Evolutionary conservation across 2,888 invertebrate species (phyloP).

Genomic region (Pyralis farinalis): DNA sequence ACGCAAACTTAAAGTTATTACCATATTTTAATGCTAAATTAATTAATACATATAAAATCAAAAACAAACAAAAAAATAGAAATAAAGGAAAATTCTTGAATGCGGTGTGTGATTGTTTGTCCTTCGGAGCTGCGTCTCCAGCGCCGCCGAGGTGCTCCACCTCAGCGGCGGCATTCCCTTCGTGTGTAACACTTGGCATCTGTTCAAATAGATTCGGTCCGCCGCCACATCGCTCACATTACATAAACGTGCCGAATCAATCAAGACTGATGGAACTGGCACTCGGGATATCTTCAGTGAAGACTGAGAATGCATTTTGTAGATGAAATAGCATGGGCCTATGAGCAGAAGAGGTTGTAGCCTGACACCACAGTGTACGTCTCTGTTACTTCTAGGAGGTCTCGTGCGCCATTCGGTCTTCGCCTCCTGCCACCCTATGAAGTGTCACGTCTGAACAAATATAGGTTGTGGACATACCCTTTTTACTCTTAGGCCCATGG

Average conservation of each 20-base stretch:
- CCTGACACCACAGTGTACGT: no score
- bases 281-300: conserved; percentile 50
- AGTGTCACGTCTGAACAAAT: no score
- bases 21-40: conserved; percentile 81
- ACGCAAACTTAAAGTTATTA: conserved; percentile 75
- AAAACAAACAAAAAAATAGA: conserved; percentile 70
- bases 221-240: conserved; percentile 13
- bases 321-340: conserved; percentile 56
- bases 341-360: no score
- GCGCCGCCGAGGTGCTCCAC: conserved; percentile 20
- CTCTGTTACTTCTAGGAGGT: no score
- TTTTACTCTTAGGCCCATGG: no score
- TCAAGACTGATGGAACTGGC: conserved; percentile 55
- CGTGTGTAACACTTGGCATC: conserved; percentile 67
- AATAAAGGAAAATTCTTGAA: conserved; percentile 77
- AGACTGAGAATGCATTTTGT: conserved; percentile 70
- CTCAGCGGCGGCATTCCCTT: conserved; percentile 35
- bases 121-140: conserved; percentile 34
- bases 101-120: conserved; percentile 76
- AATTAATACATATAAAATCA: conserved; percentile 66
- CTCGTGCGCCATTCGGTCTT: no score
- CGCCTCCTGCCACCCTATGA: no score
- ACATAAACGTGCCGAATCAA: conserved; percentile 11
- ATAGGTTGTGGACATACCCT: no score
- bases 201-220: conserved; percentile 48